phyloP scores from a whole-genome alignment of 2,797 vertebrate genomes.

The Parauchenoglanis ngamensis region DNA sequence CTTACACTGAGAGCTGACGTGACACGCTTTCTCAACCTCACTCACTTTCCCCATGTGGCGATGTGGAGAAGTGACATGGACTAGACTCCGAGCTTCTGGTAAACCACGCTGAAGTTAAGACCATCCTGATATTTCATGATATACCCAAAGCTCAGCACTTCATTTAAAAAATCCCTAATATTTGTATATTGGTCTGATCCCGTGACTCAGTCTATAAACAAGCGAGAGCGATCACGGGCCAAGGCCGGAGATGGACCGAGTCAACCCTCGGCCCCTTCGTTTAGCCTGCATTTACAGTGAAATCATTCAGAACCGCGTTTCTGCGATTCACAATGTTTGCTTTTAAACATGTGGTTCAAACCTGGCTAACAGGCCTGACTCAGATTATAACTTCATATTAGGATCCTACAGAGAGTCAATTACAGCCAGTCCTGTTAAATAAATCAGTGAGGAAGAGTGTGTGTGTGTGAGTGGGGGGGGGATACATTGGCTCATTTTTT shows the following conservation, averaged over 20 bases:
- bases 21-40: background rate
- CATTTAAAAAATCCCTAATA: slow-evolving; percentile 5
- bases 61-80: background rate
- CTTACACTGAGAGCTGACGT: background rate
- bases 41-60: background rate
- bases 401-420: slow-evolving; percentile 57
- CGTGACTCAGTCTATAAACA: slow-evolving; percentile 4
- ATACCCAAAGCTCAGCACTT: slow-evolving; percentile 1
- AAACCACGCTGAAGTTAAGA: background rate
- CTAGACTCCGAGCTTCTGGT: background rate
- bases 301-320: slow-evolving; percentile 55
- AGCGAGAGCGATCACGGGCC: background rate
- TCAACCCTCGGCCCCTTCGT: slow-evolving; percentile 48
- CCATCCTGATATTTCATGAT: background rate
- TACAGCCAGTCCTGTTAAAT: slow-evolving; percentile 59
- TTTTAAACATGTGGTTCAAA: slow-evolving; percentile 57
- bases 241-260: slow-evolving; percentile 44
- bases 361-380: slow-evolving; percentile 47
- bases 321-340: slow-evolving; percentile 46
- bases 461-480: background rate
- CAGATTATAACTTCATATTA: slow-evolving; percentile 61
- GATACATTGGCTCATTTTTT: slow-evolving; percentile 29
- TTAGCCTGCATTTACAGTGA: slow-evolving; percentile 55
- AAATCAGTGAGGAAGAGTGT: slow-evolving; percentile 50
- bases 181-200: background rate